Evolutionary conservation across 2,888 invertebrate genomes (phyloP), one percentile per base, ranked within the genome.

Genomic region (Rhaphigaster nebulosa): DNA sequence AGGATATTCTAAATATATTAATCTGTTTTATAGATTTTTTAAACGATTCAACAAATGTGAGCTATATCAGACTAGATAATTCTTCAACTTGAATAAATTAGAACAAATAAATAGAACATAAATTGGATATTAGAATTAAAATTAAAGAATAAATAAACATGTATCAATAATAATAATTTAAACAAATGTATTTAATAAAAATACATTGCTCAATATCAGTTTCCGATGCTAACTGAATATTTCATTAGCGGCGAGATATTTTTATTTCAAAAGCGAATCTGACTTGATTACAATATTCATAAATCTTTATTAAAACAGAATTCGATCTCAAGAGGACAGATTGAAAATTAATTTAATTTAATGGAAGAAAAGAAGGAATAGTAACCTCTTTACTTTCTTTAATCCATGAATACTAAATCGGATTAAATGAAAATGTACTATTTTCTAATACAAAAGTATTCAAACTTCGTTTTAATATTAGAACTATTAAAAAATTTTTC

Each of bases 301-400:
- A 76, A 76, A 38, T 76, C 70, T 76, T 76, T 38, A 76, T 76
- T 76, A 76, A 76, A 76, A 20, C 70, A 2, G 20, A 76, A 38
- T 34, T 38, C 38, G 34, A 76, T 76, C 70, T 23, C 3, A 10
- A 38, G 38, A 38, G 20, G 23, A 38, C 70, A 38, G 34, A 76
- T 38, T 34, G 70, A 76, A 76, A 76, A 76, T 54, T 76, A 76
- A 76, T 76, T 76, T 76, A 34, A 38, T 38, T 38, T 76, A 20
- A 38, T 20, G 5, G 34, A 18, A 76, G 38, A 6, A 38, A 20
- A 76, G 38, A 76, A 76, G 34, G 6, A 76, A 38, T 34, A 18
- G 20, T 38, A 76, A 38, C 20, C n/a, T 65, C 5, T 65, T 15
- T 65, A 10, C 2, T 38, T 20, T 76, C 3, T 29, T 76, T 76